A percentile compares a stretch with the other conserved stretches of the same genome.
Evolutionary conservation across 2,888 invertebrate genomes (phyloP).

Genomic region (Sepioteuthis lessoniana): DNA sequence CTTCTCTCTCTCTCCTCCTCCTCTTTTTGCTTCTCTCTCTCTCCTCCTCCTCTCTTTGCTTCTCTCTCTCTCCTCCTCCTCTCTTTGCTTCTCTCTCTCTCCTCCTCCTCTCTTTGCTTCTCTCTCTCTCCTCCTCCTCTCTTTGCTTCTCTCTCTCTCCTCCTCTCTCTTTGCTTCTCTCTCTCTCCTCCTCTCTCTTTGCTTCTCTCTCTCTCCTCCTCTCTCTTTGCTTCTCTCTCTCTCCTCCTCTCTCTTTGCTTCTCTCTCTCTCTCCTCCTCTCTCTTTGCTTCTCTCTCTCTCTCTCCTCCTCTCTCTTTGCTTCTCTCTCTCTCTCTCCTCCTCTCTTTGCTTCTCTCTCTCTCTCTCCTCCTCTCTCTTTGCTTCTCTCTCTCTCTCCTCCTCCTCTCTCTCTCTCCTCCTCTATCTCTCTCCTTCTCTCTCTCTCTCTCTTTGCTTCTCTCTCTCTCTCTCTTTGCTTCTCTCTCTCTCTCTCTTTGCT

Average conservation of each 20-base stretch:
- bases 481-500: neutral
- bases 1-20: neutral
- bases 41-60: neutral
- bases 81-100: neutral
- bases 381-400: neutral
- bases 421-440: fast-evolving
- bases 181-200: neutral
- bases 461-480: neutral
- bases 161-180: neutral
- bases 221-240: fast-evolving
- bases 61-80: neutral
- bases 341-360: too few relatives aligned
- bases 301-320: neutral
- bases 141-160: neutral
- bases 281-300: neutral
- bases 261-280: neutral
- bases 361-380: too few relatives aligned
- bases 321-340: fast-evolving
- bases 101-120: neutral
- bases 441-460: fast-evolving
- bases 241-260: neutral
- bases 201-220: neutral
- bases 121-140: too few relatives aligned
- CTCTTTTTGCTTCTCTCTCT: fast-evolving
- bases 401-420: neutral